These are phyloP conservation scores for Microcaecilia unicolor DNA, from an alignment of 2,797 vertebrate genomes.

Conservation along the genomic window DNA sequence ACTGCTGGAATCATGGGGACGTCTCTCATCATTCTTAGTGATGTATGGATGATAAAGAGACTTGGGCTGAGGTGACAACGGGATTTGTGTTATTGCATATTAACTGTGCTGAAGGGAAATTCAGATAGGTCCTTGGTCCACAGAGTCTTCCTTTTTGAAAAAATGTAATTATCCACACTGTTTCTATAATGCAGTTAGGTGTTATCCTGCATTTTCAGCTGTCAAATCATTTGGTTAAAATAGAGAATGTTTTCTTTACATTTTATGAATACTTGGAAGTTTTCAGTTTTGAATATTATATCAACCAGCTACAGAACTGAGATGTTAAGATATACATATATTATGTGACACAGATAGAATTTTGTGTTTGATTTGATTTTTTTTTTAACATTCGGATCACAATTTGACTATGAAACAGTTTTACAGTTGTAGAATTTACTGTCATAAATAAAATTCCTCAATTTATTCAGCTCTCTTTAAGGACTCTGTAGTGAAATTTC, in stretches of 20 bases:
- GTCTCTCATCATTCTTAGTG: constrained; percentile 51
- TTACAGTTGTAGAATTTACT: constrained; percentile 20
- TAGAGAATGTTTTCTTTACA: constrained; percentile 40
- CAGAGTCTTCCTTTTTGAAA: constrained; percentile 39
- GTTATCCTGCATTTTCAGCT: constrained; percentile 60
- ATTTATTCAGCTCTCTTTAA: constrained; percentile 16
- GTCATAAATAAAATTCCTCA: constrained; percentile 21
- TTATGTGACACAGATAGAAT: not conserved
- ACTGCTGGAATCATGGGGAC: constrained; percentile 49
- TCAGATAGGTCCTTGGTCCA: constrained; percentile 44
- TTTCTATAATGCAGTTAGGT: constrained; percentile 60
- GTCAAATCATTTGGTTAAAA: constrained; percentile 57
- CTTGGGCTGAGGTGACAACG: constrained; percentile 42
- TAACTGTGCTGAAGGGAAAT: constrained; percentile 46
- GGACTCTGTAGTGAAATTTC: constrained; percentile 19
- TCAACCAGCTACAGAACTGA: constrained; percentile 33
- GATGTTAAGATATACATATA: constrained; percentile 18
- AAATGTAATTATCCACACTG: constrained; percentile 62
- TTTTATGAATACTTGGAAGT: constrained; percentile 44
- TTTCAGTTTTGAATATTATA: constrained; percentile 35
- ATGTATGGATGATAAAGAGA: constrained; percentile 54
- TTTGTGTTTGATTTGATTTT: constrained; percentile 35
- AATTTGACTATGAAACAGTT: constrained; percentile 19
- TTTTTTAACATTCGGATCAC: constrained; percentile 29
- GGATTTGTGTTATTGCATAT: constrained; percentile 35